Base-by-base conservation (phyloP, 1,140 invertebrate genomes). In the Tetramorium alpestre region DNA sequence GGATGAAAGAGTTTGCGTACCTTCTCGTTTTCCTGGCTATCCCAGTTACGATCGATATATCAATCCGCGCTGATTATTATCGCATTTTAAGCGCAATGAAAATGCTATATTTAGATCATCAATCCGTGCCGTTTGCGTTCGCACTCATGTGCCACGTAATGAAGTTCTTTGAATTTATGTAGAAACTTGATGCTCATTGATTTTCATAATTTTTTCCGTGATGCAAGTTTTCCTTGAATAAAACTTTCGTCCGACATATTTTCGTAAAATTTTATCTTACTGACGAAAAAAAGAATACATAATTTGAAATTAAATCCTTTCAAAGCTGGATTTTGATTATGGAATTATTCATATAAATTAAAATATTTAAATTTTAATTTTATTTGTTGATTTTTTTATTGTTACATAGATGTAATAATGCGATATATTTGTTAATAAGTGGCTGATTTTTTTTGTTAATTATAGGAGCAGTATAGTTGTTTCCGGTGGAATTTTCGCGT, bases 401-500 rank as follows among this genome's bases (percentile, higher is more conserved):
- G 13, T 64, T 62, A 28, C 33, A 3, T 25, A 70, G n/a, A 49
- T 38, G 2, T 49, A 16, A 25, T 81, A 8, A 18, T 6, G 1
- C n/a, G 10, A 38, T 47, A 13, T 16, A 64, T 33, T 33, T 64
- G 11, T 69, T 70, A 22, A 10, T 73, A 11, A 22, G 41, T 25
- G 16, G n/a, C 7, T 72, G 18, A 62, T 84, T 41, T 62, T 41
- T 62, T 75, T 89, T 75, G 47, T 54, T 81, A 60, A 67, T 69
- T 86, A 11, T 44, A 92, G 92, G 90, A 33, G 81, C 67, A 78
- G 90, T 6, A 8, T 89, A 38, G 0, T 90, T 11, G 1, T 91
- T 8, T 81, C 85, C 8, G 67, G 90, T 6, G 54, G 89, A 3
- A 28, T 92, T 2, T n/a, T 92, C 6, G 80, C 58, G 2, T 92